Evolutionary conservation across 2,888 invertebrate genomes (phyloP), one percentile per base, ranked within the genome.

Genomic region (Lucinisca nassula): DNA sequence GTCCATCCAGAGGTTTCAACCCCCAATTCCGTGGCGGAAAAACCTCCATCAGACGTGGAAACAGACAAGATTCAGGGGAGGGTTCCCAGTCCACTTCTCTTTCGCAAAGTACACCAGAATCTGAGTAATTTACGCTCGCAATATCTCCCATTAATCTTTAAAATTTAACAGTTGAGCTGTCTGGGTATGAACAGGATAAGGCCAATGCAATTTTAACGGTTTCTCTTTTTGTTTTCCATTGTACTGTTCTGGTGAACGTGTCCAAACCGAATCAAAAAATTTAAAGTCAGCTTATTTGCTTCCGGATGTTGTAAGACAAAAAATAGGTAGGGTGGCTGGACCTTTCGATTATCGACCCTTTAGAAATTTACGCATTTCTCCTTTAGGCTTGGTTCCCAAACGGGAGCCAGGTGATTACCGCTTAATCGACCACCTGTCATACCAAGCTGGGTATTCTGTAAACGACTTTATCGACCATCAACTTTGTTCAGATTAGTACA

Each of bases 341-440:
- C 76, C 81, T 17, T 83, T 87, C 40, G 24, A 21, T 40, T 10
- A n/a, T 30, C 32, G 51, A 8, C 81, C 84, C 24, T 38, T 76
- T 30, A 37, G 24, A 14, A 74, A 49, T 45, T 73, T 85, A 8
- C 35, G 79, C 27, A 40, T 79, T 10, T 85, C 85, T 10, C 85
- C 89, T 30, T 55, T 89, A 3, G 84, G 89, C 24, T 27, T 89
- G 2, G 83, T 89, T 17, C 85, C 84, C 10, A 84, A 89, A 49
- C 35, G 77, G 30, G 37, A 72, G 40, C 72, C 37, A 78, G 75
- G 74, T 27, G 72, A 61, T n/a, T 90, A 45, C 45, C 40, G 85
- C 10, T 30, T 88, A 12, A 88, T 88, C 1, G 84, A 85, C 12
- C 81, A 86, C 37, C 21, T 90, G 0, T 86, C 85, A 17, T 84